These are phyloP conservation scores for Notarius quadriscutis DNA, from an alignment of 2,113 vertebrate genomes.

Conservation along the genomic window DNA sequence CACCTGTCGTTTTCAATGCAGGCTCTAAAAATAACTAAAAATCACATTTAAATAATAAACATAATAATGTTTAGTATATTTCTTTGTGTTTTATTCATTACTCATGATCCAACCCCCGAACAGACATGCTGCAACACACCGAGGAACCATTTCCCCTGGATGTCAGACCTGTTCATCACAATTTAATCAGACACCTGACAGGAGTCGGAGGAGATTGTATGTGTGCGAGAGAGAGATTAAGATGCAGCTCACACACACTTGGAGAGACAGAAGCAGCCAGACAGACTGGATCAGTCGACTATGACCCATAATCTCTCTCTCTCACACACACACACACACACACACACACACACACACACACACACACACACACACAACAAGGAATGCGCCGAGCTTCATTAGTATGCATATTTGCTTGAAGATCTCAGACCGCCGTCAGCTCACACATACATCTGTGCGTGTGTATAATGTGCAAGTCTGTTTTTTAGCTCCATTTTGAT, in stretches of 20 bases:
- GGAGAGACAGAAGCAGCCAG: neutral
- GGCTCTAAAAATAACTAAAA: neutral
- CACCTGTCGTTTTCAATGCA: neutral
- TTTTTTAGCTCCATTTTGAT: conserved; percentile 28
- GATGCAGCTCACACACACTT: conserved; percentile 27
- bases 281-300: conserved; percentile 14
- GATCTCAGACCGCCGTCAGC: conserved; percentile 34
- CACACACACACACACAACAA: conserved; percentile 14
- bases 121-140: neutral
- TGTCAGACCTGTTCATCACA: conserved; percentile 2
- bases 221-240: conserved; percentile 6
- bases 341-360: conserved; percentile 11
- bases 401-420: neutral
- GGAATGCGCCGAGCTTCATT: conserved; percentile 24
- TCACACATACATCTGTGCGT: conserved; percentile 1
- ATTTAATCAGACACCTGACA: conserved; percentile 15
- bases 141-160: conserved; percentile 4
- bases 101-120: neutral
- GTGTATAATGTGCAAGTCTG: neutral
- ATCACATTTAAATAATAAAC: neutral
- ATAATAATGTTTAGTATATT: neutral
- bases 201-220: neutral
- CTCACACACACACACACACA: neutral
- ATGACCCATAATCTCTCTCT: neutral
- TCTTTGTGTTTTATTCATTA: neutral